Evolutionary conservation across 1,140 invertebrate species (phyloP).

Genomic region (Neotoxoptera formosana): DNA sequence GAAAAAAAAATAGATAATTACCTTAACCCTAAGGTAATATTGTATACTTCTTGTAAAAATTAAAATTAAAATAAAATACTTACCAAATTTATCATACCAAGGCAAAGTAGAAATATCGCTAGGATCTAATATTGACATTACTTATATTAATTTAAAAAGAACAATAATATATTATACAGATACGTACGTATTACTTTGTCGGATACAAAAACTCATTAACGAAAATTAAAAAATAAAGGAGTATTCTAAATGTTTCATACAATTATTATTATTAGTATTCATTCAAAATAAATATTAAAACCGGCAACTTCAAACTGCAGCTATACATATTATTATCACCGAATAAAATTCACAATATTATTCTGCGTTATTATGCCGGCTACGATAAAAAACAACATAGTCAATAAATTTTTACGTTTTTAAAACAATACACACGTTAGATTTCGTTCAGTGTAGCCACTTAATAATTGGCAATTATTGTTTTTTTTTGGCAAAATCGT

Average conservation of each 20-base stretch:
- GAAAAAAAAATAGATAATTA: too few relatives aligned
- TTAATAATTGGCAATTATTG: not conserved
- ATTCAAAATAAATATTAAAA: constrained; percentile 11
- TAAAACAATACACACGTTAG: not conserved
- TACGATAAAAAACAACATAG: not conserved
- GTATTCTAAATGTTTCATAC: not conserved
- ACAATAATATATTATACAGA: not conserved
- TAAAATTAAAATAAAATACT: not conserved
- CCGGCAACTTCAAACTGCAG: not conserved
- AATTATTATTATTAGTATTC: not conserved
- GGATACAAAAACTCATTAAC: not conserved
- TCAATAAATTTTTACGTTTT: not conserved
- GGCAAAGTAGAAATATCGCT: not conserved
- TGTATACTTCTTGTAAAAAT: not conserved
- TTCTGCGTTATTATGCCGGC: not conserved
- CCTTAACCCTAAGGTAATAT: too few relatives aligned
- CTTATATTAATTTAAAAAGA: not conserved
- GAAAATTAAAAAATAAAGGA: not conserved
- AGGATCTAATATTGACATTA: constrained; percentile 2
- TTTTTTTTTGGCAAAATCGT: not conserved
- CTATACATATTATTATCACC: too few relatives aligned
- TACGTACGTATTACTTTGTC: not conserved
- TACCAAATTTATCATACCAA: constrained; percentile 25
- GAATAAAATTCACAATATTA: too few relatives aligned
- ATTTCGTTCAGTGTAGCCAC: constrained; percentile 29